Base-by-base conservation (phyloP, 2,797 vertebrate genomes). In the Micropoecilia bifurca region DNA sequence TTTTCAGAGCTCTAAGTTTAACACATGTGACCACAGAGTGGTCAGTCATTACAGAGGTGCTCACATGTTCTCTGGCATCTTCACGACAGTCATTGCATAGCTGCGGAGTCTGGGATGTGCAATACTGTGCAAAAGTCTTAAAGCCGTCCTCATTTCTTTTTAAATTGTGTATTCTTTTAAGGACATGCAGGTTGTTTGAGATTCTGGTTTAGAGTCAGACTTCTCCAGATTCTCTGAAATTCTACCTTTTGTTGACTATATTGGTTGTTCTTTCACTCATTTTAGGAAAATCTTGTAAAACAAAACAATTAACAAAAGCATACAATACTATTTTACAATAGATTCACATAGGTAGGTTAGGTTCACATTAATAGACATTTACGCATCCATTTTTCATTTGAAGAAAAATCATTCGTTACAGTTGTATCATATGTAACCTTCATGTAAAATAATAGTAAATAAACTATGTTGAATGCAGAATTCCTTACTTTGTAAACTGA, bases 21-120 rank as follows among this genome's bases (percentile, higher is more conserved):
- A 71, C 14, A 63, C n/a, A 72, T 30, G 71, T 89, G 79, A 81
- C 25, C 16, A 36, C 53, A 43, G 0, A 59, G 46, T 50, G 28
- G 74, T 75, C 59, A 63, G 73, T 82, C 41, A 84, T 82, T 80
- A 72, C 68, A 79, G 4, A 81, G 45, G 47, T 47, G 48, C 43
- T 87, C 86, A 89, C 69, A 1, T 87, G 85, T 66, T 41, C 33
- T 55, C 55, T 71, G 71, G 57, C 43, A 69, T 33, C 36, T 53
- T 3, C 41, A 48, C 59, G 22, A 79, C 59, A 59, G 68, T 69
- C 41, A 43, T 50, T 53, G 16, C 39, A 71, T 8, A 36, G 1
- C 36, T 36, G 45, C 9, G 18, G 9, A 22, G 36, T 16, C 63
- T 69, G 45, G 55, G 36, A 63, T 36, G 30, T 63, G 30, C 61